Evolutionary conservation across 2,888 invertebrate genomes (phyloP), one percentile per base, ranked within the genome.

Genomic region (Idaea straminata): DNA sequence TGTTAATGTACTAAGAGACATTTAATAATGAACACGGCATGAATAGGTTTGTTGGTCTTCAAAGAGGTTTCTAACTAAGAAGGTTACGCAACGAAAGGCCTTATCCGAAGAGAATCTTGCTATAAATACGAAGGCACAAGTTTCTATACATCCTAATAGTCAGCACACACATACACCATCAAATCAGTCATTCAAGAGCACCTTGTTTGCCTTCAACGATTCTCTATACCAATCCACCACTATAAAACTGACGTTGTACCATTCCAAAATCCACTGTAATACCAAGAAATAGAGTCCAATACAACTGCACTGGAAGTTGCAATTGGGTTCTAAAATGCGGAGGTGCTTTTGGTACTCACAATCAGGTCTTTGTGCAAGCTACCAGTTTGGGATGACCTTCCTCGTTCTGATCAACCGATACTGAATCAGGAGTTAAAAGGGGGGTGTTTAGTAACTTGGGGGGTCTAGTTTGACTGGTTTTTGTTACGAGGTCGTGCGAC

Each of bases 171-270:
- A 77, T 78, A 80, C 82, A 78, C 80, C 80, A 83, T 83, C 84
- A 85, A 88, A 86, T 86, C 85, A 83, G 80, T 80, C 83, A 83
- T 85, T 87, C 85, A 86, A 47, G 84, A 82, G 86, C 80, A 87
- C 84, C 91, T 84, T 81, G 90, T 86, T 91, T 80, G 87, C 91
- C 91, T 90, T 91, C 89, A 86, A 89, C 81, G 79, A 83, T 80
- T 81, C 78, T 83, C 83, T 83, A 74, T 81, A 68, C 72, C 73
- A 47, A 13, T 72, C 76, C 73, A 79, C 79, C 72, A 75, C 68
- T 64, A 66, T 68, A 66, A 68, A 72, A 64, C 64, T 67, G 66
- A 63, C 63, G 66, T 61, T n/a, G 38, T 63, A 64, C 64, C 74
- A 75, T 72, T 80, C 80, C 77, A 88, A 89, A 87, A 83, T 69